Evolutionary conservation across 2,888 invertebrate genomes (phyloP).

Genomic region (Dicyrtomina minuta): DNA sequence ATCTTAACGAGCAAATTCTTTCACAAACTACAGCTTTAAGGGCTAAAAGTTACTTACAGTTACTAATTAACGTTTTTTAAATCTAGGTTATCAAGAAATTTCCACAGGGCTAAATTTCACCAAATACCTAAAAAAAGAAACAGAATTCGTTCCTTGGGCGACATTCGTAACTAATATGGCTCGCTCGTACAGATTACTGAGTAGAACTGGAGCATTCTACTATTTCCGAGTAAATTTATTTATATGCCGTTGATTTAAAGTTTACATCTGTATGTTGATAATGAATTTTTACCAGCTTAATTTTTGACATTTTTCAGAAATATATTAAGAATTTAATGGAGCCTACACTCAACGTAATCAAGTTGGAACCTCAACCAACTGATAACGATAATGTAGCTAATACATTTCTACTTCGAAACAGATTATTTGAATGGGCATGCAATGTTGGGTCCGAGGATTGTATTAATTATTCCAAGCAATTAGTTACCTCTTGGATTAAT

Average conservation of each 20-base stretch:
- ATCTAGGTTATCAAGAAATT: background rate
- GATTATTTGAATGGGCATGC: constrained; percentile 48
- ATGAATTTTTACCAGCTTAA: too few relatives aligned
- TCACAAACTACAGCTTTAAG: background rate
- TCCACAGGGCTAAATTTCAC: background rate
- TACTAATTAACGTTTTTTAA: too few relatives aligned
- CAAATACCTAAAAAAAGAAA: constrained; percentile 42
- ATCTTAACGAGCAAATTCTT: background rate
- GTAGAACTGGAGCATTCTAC: constrained; percentile 33
- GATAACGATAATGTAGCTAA: constrained; percentile 33
- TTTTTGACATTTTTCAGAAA: constrained; percentile 36
- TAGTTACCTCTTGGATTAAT: constrained; percentile 36
- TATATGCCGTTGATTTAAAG: too few relatives aligned
- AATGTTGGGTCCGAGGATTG: constrained; percentile 40
- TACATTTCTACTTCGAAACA: constrained; percentile 39
- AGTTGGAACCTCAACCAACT: constrained; percentile 31
- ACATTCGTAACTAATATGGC: constrained; percentile 48
- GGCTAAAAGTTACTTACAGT: background rate
- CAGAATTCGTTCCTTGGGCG: constrained; percentile 40
- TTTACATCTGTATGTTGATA: too few relatives aligned
- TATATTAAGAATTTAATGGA: constrained; percentile 38
- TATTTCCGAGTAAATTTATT: constrained; percentile 42
- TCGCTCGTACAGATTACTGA: constrained; percentile 41
- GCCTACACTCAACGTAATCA: constrained; percentile 35
- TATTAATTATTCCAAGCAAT: constrained; percentile 32